A percentile compares a stretch with the other conserved stretches of the same genome.
phyloP scores from a whole-genome alignment of 2,888 invertebrate genomes.

The Ennomos quercinarius region DNA sequence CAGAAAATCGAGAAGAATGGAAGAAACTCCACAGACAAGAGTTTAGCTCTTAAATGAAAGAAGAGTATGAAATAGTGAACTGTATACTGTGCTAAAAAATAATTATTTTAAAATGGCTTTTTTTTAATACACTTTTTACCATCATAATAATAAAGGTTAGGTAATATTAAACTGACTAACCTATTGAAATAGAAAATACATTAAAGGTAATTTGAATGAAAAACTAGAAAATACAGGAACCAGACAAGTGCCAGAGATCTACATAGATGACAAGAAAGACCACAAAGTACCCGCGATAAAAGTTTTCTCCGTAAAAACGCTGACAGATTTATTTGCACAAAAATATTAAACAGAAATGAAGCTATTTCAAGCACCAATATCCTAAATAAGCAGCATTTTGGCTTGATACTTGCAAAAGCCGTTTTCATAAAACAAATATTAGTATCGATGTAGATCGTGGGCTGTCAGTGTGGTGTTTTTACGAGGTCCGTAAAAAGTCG shows the following conservation, averaged over 20 bases:
- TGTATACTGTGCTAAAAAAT: too few species aligned
- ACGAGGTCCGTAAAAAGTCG: constrained; percentile 55
- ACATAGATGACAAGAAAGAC: neutral
- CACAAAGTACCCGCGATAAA: constrained; percentile 2
- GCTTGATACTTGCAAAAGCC: constrained; percentile 37
- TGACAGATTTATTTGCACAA: constrained; percentile 22
- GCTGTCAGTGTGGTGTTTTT: constrained; percentile 63
- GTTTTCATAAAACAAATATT: constrained; percentile 69
- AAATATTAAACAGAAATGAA: constrained; percentile 30
- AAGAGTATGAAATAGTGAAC: too few species aligned
- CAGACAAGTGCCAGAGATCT: neutral
- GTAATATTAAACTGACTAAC: too few species aligned
- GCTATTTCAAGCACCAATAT: constrained; percentile 25
- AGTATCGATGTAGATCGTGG: constrained; percentile 59
- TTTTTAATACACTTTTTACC: too few species aligned
- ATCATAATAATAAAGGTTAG: too few species aligned
- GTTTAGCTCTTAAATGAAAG: too few species aligned
- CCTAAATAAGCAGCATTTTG: constrained; percentile 38
- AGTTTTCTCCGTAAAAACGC: constrained; percentile 4
- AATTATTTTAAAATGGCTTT: too few species aligned
- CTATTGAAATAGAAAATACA: too few species aligned
- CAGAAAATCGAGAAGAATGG: too few species aligned
- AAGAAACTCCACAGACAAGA: too few species aligned
- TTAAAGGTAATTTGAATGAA: too few species aligned
- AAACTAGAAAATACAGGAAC: neutral